phyloP scores from a whole-genome alignment of 2,797 vertebrate genomes.

The Rhyacichthys aspro region DNA sequence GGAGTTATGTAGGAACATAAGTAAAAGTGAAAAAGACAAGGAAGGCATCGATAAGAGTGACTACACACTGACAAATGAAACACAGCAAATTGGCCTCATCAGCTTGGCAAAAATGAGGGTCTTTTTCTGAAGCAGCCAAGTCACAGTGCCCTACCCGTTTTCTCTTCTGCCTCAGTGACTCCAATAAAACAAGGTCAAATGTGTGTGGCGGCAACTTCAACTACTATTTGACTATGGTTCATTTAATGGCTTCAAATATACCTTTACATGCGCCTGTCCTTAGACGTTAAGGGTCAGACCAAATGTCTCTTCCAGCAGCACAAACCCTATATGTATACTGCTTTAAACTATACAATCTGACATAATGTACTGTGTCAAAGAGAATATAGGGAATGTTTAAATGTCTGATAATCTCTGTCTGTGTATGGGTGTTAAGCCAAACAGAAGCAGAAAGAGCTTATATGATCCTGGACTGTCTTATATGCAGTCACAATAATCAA shows the following conservation, averaged over 20 bases:
- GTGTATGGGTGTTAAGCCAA: not conserved
- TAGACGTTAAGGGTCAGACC: conserved; percentile 31
- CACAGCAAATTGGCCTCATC: conserved; percentile 3
- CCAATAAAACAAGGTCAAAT: conserved; percentile 83
- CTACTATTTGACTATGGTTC: conserved; percentile 78
- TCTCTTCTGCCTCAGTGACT: conserved; percentile 77
- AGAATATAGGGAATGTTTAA: no score
- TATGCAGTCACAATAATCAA: no score
- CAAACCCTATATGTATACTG: no score
- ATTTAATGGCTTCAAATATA: conserved; percentile 82
- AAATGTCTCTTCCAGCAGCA: no score
- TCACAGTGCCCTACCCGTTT: conserved; percentile 73
- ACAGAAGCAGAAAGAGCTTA: no score
- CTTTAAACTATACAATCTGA: no score
- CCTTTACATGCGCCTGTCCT: conserved; percentile 72
- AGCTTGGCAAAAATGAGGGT: conserved; percentile 4
- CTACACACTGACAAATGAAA: conserved; percentile 26
- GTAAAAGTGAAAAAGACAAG: conserved; percentile 35
- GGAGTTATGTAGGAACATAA: conserved; percentile 35
- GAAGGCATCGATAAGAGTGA: conserved; percentile 12
- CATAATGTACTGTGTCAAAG: no score
- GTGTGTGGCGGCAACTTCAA: conserved; percentile 77
- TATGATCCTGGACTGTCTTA: no score
- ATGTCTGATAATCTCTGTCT: no score
- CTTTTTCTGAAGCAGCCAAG: conserved; percentile 47